Conservation (phyloP, 92 coral and sea anemone genomes). For the Nematostella vectensis region DNA sequence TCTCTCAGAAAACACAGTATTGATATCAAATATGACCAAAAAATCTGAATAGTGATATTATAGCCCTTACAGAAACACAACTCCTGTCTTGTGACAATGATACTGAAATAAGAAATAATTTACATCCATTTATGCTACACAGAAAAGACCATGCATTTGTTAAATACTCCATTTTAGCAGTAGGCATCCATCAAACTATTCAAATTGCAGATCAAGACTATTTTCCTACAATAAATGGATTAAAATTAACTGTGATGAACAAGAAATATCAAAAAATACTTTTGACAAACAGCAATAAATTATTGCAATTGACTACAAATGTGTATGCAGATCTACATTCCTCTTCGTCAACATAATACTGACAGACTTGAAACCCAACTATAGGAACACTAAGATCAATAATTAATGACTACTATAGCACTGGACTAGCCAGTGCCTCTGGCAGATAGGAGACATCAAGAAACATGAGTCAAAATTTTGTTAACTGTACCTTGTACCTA, state of each 20-base stretch:
- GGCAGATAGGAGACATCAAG: too few relatives aligned
- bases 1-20: slow-evolving; percentile 38
- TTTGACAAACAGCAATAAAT: too few relatives aligned
- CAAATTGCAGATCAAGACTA: slow-evolving; percentile 20
- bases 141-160: slow-evolving; percentile 23
- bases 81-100: slow-evolving; percentile 25
- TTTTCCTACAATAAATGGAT: slow-evolving; percentile 24
- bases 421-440: too few relatives aligned
- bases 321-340: too few relatives aligned
- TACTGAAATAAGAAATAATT: slow-evolving; percentile 20
- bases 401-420: too few relatives aligned
- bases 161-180: slow-evolving; percentile 32
- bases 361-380: too few relatives aligned
- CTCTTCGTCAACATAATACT: too few relatives aligned
- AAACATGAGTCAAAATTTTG: too few relatives aligned
- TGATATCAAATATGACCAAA: slow-evolving; percentile 25
- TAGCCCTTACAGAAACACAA: slow-evolving; percentile 36
- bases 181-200: slow-evolving; percentile 20
- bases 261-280: too few relatives aligned
- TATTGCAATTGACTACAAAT: too few relatives aligned
- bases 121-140: slow-evolving; percentile 19
- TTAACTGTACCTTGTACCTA: too few relatives aligned
- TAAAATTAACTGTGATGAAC: slow-evolving; percentile 8
- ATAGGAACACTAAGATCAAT: too few relatives aligned
- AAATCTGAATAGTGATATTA: slow-evolving; percentile 32